phyloP scores from a whole-genome alignment of 2,888 invertebrate species.

The Tetramorium bicarinatum region DNA sequence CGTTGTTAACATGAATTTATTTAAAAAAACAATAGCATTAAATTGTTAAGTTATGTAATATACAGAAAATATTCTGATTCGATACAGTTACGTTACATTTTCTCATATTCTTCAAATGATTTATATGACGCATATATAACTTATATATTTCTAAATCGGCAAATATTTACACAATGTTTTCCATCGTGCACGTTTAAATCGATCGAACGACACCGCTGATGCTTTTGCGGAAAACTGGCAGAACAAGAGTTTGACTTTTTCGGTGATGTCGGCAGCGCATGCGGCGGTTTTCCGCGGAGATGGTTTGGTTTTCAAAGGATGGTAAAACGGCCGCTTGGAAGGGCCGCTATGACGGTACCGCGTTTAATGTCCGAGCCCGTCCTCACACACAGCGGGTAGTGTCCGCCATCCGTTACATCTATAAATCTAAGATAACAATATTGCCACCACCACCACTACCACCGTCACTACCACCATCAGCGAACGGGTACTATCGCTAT shows the following conservation, averaged over 20 bases:
- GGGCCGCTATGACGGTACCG: constrained; percentile 73
- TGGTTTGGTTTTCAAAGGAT: constrained; percentile 47
- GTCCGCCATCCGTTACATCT: constrained; percentile 86
- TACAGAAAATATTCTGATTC: neutral
- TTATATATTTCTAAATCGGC: neutral
- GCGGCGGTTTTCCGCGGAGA: constrained; percentile 46
- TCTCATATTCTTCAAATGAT: neutral
- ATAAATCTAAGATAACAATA: constrained; percentile 86
- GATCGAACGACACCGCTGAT: neutral
- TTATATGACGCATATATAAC: neutral
- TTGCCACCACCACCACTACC: constrained; percentile 79
- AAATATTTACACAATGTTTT: neutral
- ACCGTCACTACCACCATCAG: constrained; percentile 65
- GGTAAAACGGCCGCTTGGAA: constrained; percentile 55
- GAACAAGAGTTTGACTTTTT: neutral
- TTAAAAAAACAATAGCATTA: neutral
- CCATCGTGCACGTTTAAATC: neutral
- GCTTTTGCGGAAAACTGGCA: neutral
- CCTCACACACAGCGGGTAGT: constrained; percentile 78
- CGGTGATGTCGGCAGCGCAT: neutral
- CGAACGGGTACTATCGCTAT: constrained; percentile 42
- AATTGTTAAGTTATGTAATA: neutral
- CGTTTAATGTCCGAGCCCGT: constrained; percentile 81
- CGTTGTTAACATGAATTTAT: neutral
- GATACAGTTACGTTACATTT: neutral